phyloP scores from a whole-genome alignment of 2,113 vertebrate species.

The Labeo catla region DNA sequence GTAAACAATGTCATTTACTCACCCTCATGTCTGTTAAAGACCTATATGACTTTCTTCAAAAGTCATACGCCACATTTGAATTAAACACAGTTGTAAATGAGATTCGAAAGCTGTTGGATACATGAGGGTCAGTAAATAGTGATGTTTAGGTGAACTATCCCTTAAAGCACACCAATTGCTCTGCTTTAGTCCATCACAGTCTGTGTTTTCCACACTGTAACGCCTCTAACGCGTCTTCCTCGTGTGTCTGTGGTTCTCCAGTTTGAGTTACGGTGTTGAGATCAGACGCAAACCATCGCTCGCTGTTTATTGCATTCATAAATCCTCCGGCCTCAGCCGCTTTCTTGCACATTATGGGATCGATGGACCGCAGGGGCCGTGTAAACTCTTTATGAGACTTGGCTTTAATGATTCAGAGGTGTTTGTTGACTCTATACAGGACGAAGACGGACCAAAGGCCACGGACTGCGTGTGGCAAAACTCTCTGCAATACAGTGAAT shows the following conservation, averaged over 20 bases:
- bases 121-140: not conserved
- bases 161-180: not conserved
- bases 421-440: not conserved
- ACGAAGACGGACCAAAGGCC: not conserved
- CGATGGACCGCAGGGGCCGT: slow-evolving; percentile 10
- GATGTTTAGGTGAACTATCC: not conserved
- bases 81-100: not conserved
- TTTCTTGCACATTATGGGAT: slow-evolving; percentile 31
- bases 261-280: not conserved
- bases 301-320: slow-evolving; percentile 49
- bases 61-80: not conserved
- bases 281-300: slow-evolving; percentile 29
- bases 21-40: not conserved
- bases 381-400: slow-evolving; percentile 48
- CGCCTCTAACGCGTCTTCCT: not conserved
- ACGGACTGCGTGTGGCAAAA: not conserved
- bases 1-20: not conserved
- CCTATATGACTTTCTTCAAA: not conserved
- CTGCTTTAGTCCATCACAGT: not conserved
- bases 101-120: not conserved
- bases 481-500: not conserved
- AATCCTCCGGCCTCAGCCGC: slow-evolving; percentile 32
- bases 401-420: slow-evolving; percentile 30
- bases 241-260: not conserved
- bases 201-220: not conserved